phyloP scores from a whole-genome alignment of 2,797 vertebrate genomes.

The Choloepus didactylus region DNA sequence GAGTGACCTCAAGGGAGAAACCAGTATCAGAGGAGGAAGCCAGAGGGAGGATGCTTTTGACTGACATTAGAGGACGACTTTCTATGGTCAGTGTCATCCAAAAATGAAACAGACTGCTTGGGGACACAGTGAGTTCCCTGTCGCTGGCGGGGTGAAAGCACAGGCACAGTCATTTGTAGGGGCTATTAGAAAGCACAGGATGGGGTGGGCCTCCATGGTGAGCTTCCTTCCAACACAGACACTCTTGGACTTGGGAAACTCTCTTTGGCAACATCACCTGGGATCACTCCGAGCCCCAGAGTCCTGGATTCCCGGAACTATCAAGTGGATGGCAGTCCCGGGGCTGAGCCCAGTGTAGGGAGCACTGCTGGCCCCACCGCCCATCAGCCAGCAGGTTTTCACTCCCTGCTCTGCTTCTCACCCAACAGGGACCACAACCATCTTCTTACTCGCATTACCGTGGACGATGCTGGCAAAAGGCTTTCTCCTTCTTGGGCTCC shows the following conservation, averaged over 20 bases:
- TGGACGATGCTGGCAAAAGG: neutral
- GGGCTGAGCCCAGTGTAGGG: neutral
- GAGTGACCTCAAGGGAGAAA: neutral
- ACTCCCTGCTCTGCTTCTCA: neutral
- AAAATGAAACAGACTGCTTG: neutral
- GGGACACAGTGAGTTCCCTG: neutral
- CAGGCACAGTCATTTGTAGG: neutral
- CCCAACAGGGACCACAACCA: neutral
- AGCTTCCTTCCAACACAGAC: neutral
- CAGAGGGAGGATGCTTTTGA: neutral
- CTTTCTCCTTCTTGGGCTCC: neutral
- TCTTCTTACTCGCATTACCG: neutral
- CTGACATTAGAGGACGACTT: neutral
- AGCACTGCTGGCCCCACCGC: neutral
- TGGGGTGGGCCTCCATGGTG: neutral
- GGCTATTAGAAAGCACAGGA: neutral
- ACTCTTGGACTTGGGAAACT: neutral
- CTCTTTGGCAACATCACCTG: neutral
- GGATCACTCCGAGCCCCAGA: neutral
- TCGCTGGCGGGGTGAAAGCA: neutral
- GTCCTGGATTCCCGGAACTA: neutral
- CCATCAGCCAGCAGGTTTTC: neutral
- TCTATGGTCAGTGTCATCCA: neutral
- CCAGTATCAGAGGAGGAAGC: neutral
- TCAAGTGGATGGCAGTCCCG: neutral